Base-by-base conservation (phyloP, 2,797 vertebrate genomes). In the Neopelma chrysocephalum region DNA sequence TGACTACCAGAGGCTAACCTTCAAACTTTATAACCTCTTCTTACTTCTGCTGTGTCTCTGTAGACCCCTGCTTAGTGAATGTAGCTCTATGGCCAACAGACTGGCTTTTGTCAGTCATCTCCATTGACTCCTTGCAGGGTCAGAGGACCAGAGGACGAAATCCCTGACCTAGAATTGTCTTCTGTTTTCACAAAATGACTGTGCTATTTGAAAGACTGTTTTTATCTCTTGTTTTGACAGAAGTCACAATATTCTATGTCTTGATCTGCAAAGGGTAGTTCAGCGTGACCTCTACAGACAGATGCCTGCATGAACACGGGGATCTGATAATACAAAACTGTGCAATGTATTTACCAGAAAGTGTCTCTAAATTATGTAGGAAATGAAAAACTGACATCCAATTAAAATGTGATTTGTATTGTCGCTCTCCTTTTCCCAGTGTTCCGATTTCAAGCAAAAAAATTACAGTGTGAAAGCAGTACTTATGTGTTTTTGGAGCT, bases 221-320 rank as follows among this genome's bases (percentile, higher is more conserved):
- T 87, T 87, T 25, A 8, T 53, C 13, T 82, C 47, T 40, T 5
- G 1, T 53, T 81, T 87, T 78, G 60, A 69, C 31, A 69, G n/a
- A 45, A 27, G 23, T 60, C 61, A 68, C 29, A 47, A 16, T 72
- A n/a, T 69, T 78, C 25, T 11, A 2, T 78, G n/a, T 51, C 22
- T 68, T 90, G 58, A 34, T 42, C 43, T 56, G 31, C 29, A 58
- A 47, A 84, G 25, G n/a, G 19, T 82, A 77, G 75, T 38, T 84
- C 38, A 48, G 32, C 5, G 4, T 62, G 56, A 60, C 21, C 36
- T 87, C 73, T 56, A 5, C 1, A 1, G 70, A 48, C 18, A 76
- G 36, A 34, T 60, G 31, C 5, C 31, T 79, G 7, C 0, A 0
- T 69, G 61, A 81, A 47, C 2, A 7, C 36, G 73, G n/a, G 40